Evolutionary conservation across 1,140 invertebrate genomes (phyloP).

Genomic region (Cyclargus thomasi): DNA sequence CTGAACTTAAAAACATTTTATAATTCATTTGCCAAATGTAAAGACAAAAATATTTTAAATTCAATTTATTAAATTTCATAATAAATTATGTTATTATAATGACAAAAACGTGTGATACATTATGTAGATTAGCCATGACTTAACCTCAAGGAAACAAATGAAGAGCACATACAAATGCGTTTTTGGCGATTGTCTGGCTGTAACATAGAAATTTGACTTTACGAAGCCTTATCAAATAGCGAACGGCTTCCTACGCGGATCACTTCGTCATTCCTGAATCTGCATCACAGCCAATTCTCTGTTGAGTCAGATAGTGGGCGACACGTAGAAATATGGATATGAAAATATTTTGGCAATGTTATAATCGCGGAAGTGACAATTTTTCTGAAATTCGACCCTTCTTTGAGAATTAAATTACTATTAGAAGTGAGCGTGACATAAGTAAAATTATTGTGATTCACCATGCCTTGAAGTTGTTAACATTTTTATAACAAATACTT

Average conservation of each 20-base stretch:
- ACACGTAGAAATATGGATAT: background rate
- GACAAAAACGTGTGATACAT: background rate
- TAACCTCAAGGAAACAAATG: background rate
- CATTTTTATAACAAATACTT: too few relatives aligned
- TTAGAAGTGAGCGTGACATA: too few relatives aligned
- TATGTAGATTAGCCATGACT: background rate
- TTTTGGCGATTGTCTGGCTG: background rate
- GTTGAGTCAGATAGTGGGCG: background rate
- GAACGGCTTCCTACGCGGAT: slow-evolving; percentile 28
- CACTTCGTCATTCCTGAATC: slow-evolving; percentile 1
- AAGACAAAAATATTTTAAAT: background rate
- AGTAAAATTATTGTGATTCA: too few relatives aligned
- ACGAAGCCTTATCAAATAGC: background rate
- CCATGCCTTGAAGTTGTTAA: too few relatives aligned
- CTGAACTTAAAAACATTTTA: background rate
- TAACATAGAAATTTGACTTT: background rate
- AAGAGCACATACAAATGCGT: background rate
- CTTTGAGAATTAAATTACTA: too few relatives aligned
- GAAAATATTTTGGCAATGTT: slow-evolving; percentile 1
- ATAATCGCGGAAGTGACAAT: background rate
- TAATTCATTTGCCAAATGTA: slow-evolving; percentile 9
- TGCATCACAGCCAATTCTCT: slow-evolving; percentile 14
- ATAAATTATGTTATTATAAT: background rate
- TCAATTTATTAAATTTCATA: too few relatives aligned
- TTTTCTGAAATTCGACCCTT: background rate